Base-by-base conservation (phyloP, 1,140 invertebrate genomes). In the Drosophila seguyi region DNA sequence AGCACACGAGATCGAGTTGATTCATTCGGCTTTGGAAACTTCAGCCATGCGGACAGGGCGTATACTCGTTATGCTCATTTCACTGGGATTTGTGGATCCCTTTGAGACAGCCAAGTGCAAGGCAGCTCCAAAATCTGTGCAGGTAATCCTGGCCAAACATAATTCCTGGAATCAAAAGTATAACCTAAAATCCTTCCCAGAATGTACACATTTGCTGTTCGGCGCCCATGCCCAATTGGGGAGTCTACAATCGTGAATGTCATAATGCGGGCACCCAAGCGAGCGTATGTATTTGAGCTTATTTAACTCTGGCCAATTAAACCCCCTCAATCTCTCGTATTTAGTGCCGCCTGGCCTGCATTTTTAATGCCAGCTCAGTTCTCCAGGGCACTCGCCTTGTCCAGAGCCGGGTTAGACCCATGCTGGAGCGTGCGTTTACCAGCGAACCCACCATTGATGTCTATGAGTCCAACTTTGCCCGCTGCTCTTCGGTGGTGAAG, bases 281-380 rank as follows among this genome's bases (percentile, higher is more conserved):
- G 11, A 88, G 81, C 53, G 85, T 88, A 27, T 58, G 81, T 90
- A 52, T 22, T 39, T 36, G 14, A 11, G 1, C 11, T 22, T 11
- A 3, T 1, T 1, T 20, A 10, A 36, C 39, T 3, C 4, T 7
- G 18, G 4, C 22, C 5, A 25, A 6, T 34, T 22, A 14, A 55
- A 18, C 7, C 20, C 8, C 1, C 7, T 10, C 0, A 1, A 4
- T 10, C 6, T 13, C 6, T 25, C 10, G 38, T 6, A 4, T 41
- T n/a, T 27, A 88, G 85, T 88, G 85, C 39, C 85, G 85, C 6
- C 44, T 88, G n/a, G 77, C 52, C 2, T 88, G 85, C 66, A 81
- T 90, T 13, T 88, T 88, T 27, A 88, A 88, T 72, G 78, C 41
- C 13, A 81, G 68, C 5, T 58, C 38, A 8, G 66, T 63, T 8